Conservation (phyloP, 2,113 vertebrate genomes). For the Strix aluco region DNA sequence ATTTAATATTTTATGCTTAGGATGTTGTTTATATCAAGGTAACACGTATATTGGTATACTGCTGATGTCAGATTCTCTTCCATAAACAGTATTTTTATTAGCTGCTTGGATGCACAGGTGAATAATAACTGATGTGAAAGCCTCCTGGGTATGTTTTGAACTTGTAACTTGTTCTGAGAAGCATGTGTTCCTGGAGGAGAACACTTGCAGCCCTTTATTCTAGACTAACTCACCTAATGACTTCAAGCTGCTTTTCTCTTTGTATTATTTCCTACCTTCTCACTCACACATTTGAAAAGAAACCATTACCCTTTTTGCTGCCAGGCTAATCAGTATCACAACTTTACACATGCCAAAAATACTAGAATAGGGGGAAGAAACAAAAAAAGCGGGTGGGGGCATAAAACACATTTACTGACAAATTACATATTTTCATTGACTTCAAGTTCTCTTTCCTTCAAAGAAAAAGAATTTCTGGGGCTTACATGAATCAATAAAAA, state of each 20-base stretch:
- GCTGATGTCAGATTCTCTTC: neutral
- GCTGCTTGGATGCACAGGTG: neutral
- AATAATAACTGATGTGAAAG: neutral
- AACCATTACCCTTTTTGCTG: neutral
- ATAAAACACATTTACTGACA: neutral
- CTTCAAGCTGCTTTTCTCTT: slow-evolving; percentile 10
- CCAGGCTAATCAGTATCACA: neutral
- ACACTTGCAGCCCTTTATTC: neutral
- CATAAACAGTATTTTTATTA: neutral
- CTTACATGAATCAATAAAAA: neutral
- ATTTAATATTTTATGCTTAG: neutral
- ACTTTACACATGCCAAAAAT: neutral
- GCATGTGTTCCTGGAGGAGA: neutral
- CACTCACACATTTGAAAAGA: neutral
- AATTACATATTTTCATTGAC: neutral
- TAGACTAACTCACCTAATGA: neutral
- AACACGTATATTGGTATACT: neutral
- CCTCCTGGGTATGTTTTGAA: neutral
- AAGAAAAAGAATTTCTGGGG: neutral
- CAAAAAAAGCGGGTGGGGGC: neutral
- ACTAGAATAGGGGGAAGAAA: neutral
- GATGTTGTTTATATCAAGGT: neutral
- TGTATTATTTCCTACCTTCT: slow-evolving; percentile 29
- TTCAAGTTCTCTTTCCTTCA: neutral
- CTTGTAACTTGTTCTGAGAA: neutral